Percentiles rank a stretch among this genome's conserved stretches.
These are phyloP conservation scores for Oncorhynchus clarkii DNA, from an alignment of 2,113 vertebrate genomes.

Conservation along the genomic window DNA sequence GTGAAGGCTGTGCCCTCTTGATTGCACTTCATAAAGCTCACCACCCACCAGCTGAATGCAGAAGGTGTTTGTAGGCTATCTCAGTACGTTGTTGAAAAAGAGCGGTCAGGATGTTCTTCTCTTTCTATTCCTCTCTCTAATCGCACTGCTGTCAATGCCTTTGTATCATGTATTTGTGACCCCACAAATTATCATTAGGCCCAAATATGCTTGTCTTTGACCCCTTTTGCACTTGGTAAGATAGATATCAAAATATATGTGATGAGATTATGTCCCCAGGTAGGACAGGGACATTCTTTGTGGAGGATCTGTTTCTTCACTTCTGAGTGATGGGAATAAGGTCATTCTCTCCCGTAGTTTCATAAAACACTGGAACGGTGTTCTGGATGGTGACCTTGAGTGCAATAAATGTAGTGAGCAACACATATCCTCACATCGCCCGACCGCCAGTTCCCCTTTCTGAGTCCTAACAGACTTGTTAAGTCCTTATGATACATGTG, in stretches of 20 bases:
- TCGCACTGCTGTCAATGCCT: neutral
- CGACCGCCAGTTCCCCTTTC: neutral
- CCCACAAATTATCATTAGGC: too few relatives aligned
- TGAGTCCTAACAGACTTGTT: neutral
- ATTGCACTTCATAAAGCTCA: neutral
- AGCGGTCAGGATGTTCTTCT: too few relatives aligned
- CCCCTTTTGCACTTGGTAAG: too few relatives aligned
- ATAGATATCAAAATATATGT: too few relatives aligned
- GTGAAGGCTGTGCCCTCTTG: neutral
- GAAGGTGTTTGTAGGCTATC: neutral
- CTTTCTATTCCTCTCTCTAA: too few relatives aligned
- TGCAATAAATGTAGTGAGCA: constrained; percentile 12
- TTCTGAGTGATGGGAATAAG: neutral
- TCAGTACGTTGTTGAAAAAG: too few relatives aligned
- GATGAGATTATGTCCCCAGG: too few relatives aligned
- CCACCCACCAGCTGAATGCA: neutral
- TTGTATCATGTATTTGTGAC: too few relatives aligned
- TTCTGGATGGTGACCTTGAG: constrained; percentile 11
- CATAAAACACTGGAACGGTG: neutral
- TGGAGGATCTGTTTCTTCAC: too few relatives aligned
- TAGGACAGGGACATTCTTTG: too few relatives aligned
- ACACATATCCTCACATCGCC: constrained; percentile 1
- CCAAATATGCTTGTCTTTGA: too few relatives aligned
- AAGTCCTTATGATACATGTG: neutral
- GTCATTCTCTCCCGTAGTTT: neutral